Evolutionary conservation across 2,797 vertebrate species (phyloP).

Genomic region (Arnoldichthys spilopterus): DNA sequence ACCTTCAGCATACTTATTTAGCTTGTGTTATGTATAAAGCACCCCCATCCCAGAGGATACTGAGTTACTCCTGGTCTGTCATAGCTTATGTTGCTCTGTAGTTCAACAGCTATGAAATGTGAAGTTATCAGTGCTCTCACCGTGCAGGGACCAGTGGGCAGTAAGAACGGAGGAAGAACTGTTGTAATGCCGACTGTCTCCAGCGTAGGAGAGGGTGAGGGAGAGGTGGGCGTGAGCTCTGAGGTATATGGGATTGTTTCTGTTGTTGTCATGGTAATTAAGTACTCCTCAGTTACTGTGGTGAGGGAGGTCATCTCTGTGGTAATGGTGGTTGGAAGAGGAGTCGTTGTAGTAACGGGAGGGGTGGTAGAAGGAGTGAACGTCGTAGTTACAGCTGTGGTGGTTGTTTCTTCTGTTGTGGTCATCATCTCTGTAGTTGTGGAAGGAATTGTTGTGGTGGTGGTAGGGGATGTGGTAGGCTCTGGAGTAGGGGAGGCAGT

Average conservation of each 20-base stretch:
- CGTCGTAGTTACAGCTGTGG: slow-evolving; percentile 36
- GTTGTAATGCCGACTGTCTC: slow-evolving; percentile 61
- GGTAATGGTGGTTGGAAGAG: slow-evolving; percentile 48
- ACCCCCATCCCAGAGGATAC: too few relatives aligned
- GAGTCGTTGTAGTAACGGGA: slow-evolving; percentile 51
- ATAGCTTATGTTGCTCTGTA: too few relatives aligned
- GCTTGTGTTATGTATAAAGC: too few relatives aligned
- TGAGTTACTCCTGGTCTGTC: too few relatives aligned
- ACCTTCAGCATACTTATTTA: too few relatives aligned
- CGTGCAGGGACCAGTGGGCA: slow-evolving; percentile 77
- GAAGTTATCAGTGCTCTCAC: slow-evolving; percentile 64
- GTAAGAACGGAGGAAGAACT: slow-evolving; percentile 63
- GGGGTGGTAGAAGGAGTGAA: slow-evolving; percentile 54
- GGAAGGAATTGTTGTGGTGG: slow-evolving; percentile 54
- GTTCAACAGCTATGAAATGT: neutral
- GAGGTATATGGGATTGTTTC: slow-evolving; percentile 48
- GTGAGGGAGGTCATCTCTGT: slow-evolving; percentile 54
- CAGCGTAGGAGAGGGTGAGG: slow-evolving; percentile 53
- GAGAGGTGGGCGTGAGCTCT: slow-evolving; percentile 57
- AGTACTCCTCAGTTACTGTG: slow-evolving; percentile 40
- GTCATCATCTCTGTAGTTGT: slow-evolving; percentile 52
- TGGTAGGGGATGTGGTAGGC: slow-evolving; percentile 55
- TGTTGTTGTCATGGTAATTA: slow-evolving; percentile 44
- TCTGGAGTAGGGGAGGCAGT: slow-evolving; percentile 46
- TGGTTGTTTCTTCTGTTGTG: slow-evolving; percentile 47